A percentile compares a stretch with the other conserved stretches of the same genome.
phyloP scores from a whole-genome alignment of 2,113 vertebrate genomes.

The Alexandromys fortis region DNA sequence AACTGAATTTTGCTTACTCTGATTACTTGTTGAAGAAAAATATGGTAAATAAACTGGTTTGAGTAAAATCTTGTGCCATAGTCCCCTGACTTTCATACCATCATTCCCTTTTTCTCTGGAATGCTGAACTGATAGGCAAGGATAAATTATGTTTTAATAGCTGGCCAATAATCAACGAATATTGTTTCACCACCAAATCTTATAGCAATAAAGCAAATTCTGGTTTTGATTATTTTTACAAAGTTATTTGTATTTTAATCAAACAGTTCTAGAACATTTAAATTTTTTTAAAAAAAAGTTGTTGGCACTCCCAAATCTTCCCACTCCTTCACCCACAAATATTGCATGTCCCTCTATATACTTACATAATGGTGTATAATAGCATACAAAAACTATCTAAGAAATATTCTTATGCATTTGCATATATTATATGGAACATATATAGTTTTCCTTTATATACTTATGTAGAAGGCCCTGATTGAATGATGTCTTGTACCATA shows the following conservation, averaged over 20 bases:
- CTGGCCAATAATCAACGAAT: not conserved
- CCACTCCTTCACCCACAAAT: not conserved
- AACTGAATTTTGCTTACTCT: not conserved
- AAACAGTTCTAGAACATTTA: not conserved
- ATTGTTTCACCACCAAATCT: not conserved
- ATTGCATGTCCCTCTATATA: not conserved
- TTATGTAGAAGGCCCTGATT: not conserved
- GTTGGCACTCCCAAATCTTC: not conserved
- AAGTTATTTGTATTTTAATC: not conserved
- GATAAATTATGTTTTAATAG: constrained; percentile 21
- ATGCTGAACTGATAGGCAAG: not conserved
- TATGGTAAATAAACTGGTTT: not conserved
- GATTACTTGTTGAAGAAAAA: constrained; percentile 31
- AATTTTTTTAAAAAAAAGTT: not conserved
- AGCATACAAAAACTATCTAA: not conserved
- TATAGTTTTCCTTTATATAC: not conserved
- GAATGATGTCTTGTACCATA: not conserved
- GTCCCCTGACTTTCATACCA: not conserved
- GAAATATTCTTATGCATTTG: not conserved
- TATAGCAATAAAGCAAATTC: not conserved
- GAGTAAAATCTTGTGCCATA: not conserved
- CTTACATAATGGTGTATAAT: not conserved
- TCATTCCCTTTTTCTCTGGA: not conserved
- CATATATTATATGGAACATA: not conserved
- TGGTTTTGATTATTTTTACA: not conserved